Evolutionary conservation across 1,140 invertebrate genomes (phyloP), one percentile per base, ranked within the genome.

Genomic region (Meloidogyne chitwoodi): DNA sequence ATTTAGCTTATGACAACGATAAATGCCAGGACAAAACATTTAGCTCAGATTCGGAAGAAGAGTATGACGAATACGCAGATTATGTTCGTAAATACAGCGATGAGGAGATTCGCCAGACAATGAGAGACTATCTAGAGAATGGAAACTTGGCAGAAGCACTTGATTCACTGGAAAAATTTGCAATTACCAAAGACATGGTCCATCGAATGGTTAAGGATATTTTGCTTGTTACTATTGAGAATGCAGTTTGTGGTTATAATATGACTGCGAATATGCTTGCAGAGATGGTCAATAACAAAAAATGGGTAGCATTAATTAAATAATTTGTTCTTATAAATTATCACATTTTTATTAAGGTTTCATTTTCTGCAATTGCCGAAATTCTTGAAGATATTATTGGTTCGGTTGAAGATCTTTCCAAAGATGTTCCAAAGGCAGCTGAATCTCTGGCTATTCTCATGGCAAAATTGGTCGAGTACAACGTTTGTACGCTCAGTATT

Each of bases 11-110:
- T 63, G 73, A 80, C 14, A 68, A 82, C 41, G 81, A 81, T 41
- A 31, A 69, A 5, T 41, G 41, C n/a, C 66, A 67, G n/a, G 63
- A 63, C 24, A 77, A 76, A 14, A 61, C 68, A 12, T 22, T 56
- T n/a, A 70, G 65, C 34, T 64, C 78, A 14, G 81, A 83, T 62
- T 80, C 78, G 22, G 79, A 81, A 29, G 80, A 48, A 38, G 69
- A 83, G 22, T 71, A 74, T 31, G 81, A 78, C 22, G 81, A 83
- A 26, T 81, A 81, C 41, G 63, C 62, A 19, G 82, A 82, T 24
- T 74, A 61, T 29, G 79, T 82, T 24, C 79, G 79, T 27, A 76
- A 71, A 29, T 82, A 81, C 14, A 80, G 79, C 44, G 82, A 77
- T 34, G 27, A 72, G 8, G 79, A 84, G 63, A 83, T 81, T 72